A percentile compares a stretch with the other conserved stretches of the same genome.
Conservation (phyloP, 1,140 invertebrate genomes). For the Colletes latitarsis region DNA sequence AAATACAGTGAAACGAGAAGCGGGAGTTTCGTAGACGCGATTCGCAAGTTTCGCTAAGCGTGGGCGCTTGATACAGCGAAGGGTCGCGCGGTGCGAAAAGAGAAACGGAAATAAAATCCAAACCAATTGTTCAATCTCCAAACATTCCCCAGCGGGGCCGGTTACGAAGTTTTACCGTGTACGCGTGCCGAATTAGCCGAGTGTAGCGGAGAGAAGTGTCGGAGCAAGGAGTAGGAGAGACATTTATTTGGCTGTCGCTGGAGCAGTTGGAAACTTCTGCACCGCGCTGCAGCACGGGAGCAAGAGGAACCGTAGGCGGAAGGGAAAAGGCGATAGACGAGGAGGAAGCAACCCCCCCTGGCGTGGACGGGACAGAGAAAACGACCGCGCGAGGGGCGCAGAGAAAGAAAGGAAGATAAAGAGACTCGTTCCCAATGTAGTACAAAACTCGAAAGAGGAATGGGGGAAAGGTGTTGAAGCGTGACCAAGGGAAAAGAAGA, state of each 20-base stretch:
- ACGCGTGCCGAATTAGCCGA: slow-evolving; percentile 60
- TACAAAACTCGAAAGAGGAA: slow-evolving; percentile 60
- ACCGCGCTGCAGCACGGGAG: slow-evolving; percentile 13
- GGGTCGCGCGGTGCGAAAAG: background rate
- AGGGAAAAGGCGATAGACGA: slow-evolving; percentile 40
- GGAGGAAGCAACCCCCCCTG: slow-evolving; percentile 14
- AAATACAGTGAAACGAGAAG: no score
- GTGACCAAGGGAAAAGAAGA: slow-evolving; percentile 58
- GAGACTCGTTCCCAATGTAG: slow-evolving; percentile 51
- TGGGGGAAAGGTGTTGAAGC: slow-evolving; percentile 62
- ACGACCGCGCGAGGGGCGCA: slow-evolving; percentile 14
- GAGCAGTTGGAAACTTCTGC: slow-evolving; percentile 62
- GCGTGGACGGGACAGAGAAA: background rate
- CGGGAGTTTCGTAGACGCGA: no score
- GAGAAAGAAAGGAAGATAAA: slow-evolving; percentile 50
- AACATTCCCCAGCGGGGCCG: slow-evolving; percentile 49
- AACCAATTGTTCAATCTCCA: slow-evolving; percentile 58
- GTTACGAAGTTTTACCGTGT: slow-evolving; percentile 55
- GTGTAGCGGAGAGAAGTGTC: slow-evolving; percentile 56
- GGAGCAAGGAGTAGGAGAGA: slow-evolving; percentile 63
- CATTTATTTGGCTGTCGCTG: slow-evolving; percentile 67
- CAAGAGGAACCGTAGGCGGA: slow-evolving; percentile 12
- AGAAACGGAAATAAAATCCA: slow-evolving; percentile 48
- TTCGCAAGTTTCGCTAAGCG: background rate
- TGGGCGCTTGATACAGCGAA: background rate